Evolutionary conservation across 2,113 vertebrate species (phyloP).

Genomic region (Periophthalmus modestus): DNA sequence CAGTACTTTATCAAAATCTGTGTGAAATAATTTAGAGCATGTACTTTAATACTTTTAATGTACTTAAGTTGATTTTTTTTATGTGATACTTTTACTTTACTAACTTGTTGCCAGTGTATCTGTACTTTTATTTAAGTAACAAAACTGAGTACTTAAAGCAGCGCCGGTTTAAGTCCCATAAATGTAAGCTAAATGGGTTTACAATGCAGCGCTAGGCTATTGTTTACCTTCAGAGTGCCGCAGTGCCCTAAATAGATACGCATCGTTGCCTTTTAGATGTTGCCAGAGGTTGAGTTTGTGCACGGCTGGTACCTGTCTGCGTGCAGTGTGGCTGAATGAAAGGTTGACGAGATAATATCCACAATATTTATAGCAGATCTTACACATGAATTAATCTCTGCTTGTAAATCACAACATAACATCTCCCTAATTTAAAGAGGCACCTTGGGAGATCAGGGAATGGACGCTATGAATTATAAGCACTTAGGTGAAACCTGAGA

Average conservation of each 20-base stretch:
- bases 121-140: no score
- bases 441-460: neutral
- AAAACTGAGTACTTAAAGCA: no score
- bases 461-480: neutral
- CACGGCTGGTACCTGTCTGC: neutral
- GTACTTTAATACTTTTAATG: no score
- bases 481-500: neutral
- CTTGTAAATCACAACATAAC: neutral
- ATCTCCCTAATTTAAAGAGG: neutral
- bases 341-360: neutral
- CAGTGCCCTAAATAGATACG: conserved; percentile 22
- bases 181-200: conserved; percentile 44
- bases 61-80: no score
- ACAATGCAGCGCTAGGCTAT: conserved; percentile 11
- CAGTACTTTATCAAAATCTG: no score
- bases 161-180: conserved; percentile 15
- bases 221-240: conserved; percentile 29
- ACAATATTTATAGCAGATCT: conserved; percentile 1
- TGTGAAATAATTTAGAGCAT: no score
- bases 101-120: no score
- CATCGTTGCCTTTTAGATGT: conserved; percentile 6
- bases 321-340: neutral
- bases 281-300: neutral
- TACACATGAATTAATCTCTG: conserved; percentile 11
- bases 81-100: no score